Evolutionary conservation across 2,888 invertebrate genomes (phyloP).

Genomic region (Orchesellides sinensis): DNA sequence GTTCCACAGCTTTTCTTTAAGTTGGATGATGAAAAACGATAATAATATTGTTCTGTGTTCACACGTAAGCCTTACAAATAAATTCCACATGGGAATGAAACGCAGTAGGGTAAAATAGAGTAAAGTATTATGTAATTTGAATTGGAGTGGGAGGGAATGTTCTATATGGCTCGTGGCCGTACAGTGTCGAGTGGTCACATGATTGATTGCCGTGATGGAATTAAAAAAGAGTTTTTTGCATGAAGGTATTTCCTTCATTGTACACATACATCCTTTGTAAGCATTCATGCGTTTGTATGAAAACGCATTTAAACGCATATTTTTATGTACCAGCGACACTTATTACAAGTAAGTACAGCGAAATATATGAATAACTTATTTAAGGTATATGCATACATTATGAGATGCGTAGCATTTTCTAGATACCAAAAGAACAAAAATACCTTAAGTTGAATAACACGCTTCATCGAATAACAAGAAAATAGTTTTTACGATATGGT

Average conservation of each 20-base stretch:
- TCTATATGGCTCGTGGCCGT: slow-evolving; percentile 3
- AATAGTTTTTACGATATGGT: slow-evolving; percentile 7
- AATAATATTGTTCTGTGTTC: background rate
- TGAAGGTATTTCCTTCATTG: background rate
- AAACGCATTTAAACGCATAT: background rate
- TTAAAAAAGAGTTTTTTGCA: slow-evolving; percentile 52
- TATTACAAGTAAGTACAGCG: too few relatives aligned
- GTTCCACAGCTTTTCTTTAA: background rate
- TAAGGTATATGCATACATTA: too few relatives aligned
- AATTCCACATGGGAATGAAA: too few relatives aligned
- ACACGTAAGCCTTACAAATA: too few relatives aligned
- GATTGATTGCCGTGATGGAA: slow-evolving; percentile 69
- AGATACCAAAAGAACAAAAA: too few relatives aligned
- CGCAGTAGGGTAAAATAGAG: too few relatives aligned
- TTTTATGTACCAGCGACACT: too few relatives aligned
- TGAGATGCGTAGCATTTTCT: too few relatives aligned
- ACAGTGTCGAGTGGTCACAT: slow-evolving; percentile 69
- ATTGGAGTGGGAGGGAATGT: background rate
- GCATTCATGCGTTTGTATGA: background rate
- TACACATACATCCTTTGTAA: background rate
- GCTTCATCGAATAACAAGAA: background rate
- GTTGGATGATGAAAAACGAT: slow-evolving; percentile 17
- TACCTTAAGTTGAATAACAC: background rate
- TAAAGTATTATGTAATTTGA: background rate
- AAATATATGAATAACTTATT: too few relatives aligned